Percentiles rank a stretch among this genome's conserved stretches.
phyloP scores from a whole-genome alignment of 1,140 invertebrate species.

The Diorhabda elongata region DNA sequence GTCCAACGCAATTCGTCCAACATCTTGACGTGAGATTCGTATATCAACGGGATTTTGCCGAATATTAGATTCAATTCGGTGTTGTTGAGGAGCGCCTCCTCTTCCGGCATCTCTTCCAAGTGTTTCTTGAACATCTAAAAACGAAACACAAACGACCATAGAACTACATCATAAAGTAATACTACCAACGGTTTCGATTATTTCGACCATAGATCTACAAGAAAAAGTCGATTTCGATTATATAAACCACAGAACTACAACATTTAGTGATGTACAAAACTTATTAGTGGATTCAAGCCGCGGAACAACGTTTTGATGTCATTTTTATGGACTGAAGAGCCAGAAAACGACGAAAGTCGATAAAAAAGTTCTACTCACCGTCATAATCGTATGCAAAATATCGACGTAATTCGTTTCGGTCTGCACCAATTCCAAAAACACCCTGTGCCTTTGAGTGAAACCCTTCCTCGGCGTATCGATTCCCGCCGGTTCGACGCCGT shows the following conservation, averaged over 20 bases:
- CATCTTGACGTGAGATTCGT: slow-evolving; percentile 85
- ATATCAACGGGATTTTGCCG: slow-evolving; percentile 90
- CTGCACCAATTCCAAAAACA: slow-evolving; percentile 89
- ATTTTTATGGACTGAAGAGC: too few relatives aligned
- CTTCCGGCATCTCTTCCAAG: slow-evolving; percentile 74
- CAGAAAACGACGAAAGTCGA: too few relatives aligned
- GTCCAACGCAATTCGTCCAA: slow-evolving; percentile 69
- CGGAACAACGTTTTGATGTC: too few relatives aligned
- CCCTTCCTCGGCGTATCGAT: slow-evolving; percentile 59
- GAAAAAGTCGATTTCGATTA: too few relatives aligned
- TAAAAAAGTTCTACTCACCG: slow-evolving; percentile 53
- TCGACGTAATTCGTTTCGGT: slow-evolving; percentile 97
- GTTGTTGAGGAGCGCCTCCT: slow-evolving; percentile 79
- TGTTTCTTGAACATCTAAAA: slow-evolving; percentile 88
- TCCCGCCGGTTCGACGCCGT: slow-evolving; percentile 53
- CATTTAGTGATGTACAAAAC: too few relatives aligned
- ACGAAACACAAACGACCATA: background rate
- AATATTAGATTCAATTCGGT: slow-evolving; percentile 95
- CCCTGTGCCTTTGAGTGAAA: slow-evolving; percentile 75
- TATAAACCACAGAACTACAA: too few relatives aligned
- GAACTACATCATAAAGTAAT: too few relatives aligned
- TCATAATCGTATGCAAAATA: slow-evolving; percentile 88
- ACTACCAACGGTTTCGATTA: too few relatives aligned
- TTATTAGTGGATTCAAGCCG: too few relatives aligned
- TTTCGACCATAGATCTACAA: too few relatives aligned